These are phyloP conservation scores for Pituophis catenifer DNA, from an alignment of 2,113 vertebrate genomes.

Conservation along the genomic window DNA sequence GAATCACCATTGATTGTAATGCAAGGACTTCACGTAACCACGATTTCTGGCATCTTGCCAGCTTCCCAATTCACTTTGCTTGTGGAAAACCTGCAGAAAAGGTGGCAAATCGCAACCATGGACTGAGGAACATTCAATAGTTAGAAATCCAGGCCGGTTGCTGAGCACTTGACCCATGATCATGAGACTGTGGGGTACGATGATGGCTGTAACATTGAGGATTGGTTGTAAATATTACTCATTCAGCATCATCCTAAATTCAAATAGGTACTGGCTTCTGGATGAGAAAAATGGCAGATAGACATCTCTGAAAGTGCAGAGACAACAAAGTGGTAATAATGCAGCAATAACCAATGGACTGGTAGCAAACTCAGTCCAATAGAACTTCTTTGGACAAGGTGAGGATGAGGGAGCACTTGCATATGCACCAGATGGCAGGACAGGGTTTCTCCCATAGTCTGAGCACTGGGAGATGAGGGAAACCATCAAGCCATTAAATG, in stretches of 20 bases:
- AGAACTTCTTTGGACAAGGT: neutral
- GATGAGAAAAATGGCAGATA: neutral
- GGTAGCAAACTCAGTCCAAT: neutral
- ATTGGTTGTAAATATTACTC: neutral
- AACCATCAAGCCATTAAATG: neutral
- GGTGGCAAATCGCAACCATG: neutral
- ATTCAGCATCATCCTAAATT: neutral
- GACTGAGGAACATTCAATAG: neutral
- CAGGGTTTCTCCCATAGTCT: neutral
- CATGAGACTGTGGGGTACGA: neutral
- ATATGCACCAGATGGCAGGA: neutral
- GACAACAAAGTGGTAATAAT: neutral
- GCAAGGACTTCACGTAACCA: neutral
- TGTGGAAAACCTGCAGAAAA: neutral
- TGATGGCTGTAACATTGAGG: neutral
- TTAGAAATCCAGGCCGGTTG: neutral
- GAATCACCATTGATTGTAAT: neutral
- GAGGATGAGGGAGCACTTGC: neutral
- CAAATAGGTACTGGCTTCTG: neutral
- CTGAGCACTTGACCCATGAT: neutral
- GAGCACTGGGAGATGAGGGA: neutral
- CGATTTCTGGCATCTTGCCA: neutral
- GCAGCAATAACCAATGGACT: neutral
- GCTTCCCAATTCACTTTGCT: neutral
- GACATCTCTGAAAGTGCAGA: neutral